phyloP scores from a whole-genome alignment of 2,888 invertebrate genomes.

The Cabera pusaria region DNA sequence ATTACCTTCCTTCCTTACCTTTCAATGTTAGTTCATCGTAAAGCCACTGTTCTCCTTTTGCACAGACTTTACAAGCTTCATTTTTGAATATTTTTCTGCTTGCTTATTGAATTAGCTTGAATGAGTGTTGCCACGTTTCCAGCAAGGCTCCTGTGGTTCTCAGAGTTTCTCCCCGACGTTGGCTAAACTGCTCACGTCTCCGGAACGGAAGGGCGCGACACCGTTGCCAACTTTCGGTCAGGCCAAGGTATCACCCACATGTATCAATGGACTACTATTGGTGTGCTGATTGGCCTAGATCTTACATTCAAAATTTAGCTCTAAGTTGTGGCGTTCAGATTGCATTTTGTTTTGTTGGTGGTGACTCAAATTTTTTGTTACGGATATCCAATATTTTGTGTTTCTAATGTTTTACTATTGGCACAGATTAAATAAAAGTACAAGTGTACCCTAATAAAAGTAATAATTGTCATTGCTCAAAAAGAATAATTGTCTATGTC shows the following conservation, averaged over 20 bases:
- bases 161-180: conserved; percentile 91
- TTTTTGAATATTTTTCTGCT: conserved; percentile 26
- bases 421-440: too few relatives aligned
- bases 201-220: conserved; percentile 74
- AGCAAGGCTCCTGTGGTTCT: conserved; percentile 81
- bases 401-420: too few relatives aligned
- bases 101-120: conserved; percentile 54
- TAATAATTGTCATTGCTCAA: too few relatives aligned
- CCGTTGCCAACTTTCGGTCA: conserved; percentile 78
- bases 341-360: conserved; percentile 5
- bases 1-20: too few relatives aligned
- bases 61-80: conserved; percentile 28
- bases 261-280: conserved; percentile 58
- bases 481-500: too few relatives aligned
- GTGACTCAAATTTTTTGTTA: too few relatives aligned
- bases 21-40: too few relatives aligned
- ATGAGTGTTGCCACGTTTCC: conserved; percentile 80
- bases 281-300: conserved; percentile 78
- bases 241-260: conserved; percentile 76
- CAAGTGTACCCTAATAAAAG: too few relatives aligned
- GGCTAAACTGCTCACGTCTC: conserved; percentile 90
- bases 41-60: too few relatives aligned
- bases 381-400: too few relatives aligned
- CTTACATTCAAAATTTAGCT: conserved; percentile 79
- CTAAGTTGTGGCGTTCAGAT: conserved; percentile 45